Evolutionary conservation across 2,888 invertebrate species (phyloP).

Genomic region (Gortyna flavago): DNA sequence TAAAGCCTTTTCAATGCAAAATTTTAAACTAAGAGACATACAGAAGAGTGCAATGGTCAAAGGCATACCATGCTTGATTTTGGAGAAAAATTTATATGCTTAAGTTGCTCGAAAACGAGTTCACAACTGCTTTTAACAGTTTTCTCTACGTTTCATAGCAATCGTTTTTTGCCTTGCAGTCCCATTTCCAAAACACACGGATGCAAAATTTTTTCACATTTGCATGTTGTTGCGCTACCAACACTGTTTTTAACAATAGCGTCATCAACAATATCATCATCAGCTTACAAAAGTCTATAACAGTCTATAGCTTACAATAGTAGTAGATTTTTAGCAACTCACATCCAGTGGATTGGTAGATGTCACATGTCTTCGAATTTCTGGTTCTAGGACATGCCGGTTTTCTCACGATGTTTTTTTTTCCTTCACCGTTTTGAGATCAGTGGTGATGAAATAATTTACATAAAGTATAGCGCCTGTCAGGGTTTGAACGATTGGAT

Average conservation of each 20-base stretch:
- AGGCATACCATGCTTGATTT: neutral
- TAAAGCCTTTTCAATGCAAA: neutral
- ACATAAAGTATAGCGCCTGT: neutral
- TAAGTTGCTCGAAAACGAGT: constrained; percentile 3
- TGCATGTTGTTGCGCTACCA: neutral
- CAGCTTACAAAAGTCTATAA: too few species aligned
- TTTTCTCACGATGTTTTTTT: neutral
- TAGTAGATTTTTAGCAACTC: neutral
- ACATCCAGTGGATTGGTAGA: neutral
- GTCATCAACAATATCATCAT: neutral
- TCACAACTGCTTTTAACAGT: neutral
- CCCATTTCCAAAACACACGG: neutral
- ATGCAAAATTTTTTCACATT: neutral
- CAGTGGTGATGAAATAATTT: neutral
- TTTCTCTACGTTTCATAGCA: constrained; percentile 13
- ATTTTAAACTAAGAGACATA: neutral
- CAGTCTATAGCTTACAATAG: too few species aligned
- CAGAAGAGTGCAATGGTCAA: neutral
- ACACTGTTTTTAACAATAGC: neutral
- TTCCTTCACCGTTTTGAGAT: neutral
- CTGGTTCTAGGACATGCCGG: neutral
- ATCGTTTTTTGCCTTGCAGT: neutral
- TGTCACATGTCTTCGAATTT: neutral
- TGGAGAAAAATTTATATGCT: neutral
- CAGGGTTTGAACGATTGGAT: neutral